Percentiles rank a stretch among this genome's conserved stretches.
These are phyloP conservation scores for Fistularia commersonii DNA, from an alignment of 2,797 vertebrate species.

Conservation along the genomic window DNA sequence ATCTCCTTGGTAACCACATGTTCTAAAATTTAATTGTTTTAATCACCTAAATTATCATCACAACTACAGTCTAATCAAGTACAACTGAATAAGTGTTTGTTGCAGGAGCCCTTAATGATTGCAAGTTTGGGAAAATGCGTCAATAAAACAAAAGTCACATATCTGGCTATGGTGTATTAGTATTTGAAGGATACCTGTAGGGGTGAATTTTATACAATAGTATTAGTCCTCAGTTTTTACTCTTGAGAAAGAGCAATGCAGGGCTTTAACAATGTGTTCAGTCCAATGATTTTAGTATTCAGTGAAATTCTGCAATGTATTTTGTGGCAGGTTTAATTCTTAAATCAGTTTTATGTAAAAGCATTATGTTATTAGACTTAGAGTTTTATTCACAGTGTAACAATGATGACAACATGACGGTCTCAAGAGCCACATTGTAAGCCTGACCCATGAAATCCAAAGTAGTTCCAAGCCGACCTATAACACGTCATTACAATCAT, in stretches of 20 bases:
- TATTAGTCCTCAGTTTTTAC: not conserved
- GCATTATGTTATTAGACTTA: too few species aligned
- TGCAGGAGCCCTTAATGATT: slow-evolving; percentile 26
- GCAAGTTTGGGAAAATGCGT: slow-evolving; percentile 28
- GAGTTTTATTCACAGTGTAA: too few species aligned
- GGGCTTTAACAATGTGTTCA: too few species aligned
- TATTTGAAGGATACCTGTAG: slow-evolving; percentile 26
- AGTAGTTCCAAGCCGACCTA: slow-evolving; percentile 38
- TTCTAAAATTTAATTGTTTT: slow-evolving; percentile 62
- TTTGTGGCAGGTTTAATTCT: too few species aligned
- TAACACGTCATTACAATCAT: slow-evolving; percentile 66
- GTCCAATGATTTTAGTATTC: too few species aligned
- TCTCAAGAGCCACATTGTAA: too few species aligned
- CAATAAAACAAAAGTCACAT: slow-evolving; percentile 41
- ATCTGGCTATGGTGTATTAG: slow-evolving; percentile 42
- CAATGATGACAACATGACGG: too few species aligned
- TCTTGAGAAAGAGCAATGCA: slow-evolving; percentile 1
- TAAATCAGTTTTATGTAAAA: too few species aligned
- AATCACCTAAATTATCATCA: slow-evolving; percentile 72
- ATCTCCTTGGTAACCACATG: slow-evolving; percentile 75
- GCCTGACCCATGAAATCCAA: slow-evolving; percentile 23
- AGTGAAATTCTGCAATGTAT: too few species aligned
- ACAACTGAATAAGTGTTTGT: slow-evolving; percentile 36
- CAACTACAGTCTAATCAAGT: slow-evolving; percentile 68
- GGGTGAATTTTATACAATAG: slow-evolving; percentile 22